These are phyloP conservation scores for Enteromius mattozi DNA, from an alignment of 2,797 vertebrate genomes.

Conservation along the genomic window DNA sequence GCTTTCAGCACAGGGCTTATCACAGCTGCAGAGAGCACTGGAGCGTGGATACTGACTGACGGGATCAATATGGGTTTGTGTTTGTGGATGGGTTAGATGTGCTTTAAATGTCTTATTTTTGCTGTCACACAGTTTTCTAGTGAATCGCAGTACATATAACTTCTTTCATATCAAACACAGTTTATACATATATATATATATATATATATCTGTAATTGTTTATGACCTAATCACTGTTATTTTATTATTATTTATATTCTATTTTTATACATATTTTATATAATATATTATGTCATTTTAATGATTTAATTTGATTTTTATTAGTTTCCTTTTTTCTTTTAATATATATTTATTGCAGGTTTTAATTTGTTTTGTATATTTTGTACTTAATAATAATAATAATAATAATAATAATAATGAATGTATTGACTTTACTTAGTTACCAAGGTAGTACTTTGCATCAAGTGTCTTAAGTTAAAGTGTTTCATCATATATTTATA, in stretches of 20 bases:
- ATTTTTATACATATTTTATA: neutral
- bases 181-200: neutral
- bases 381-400: neutral
- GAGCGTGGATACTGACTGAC: conserved; percentile 95
- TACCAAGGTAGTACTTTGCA: neutral
- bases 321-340: neutral
- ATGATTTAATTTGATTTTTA: neutral
- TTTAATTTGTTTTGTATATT: no score
- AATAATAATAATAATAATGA: no score
- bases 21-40: conserved; percentile 91
- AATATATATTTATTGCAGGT: no score
- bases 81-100: neutral
- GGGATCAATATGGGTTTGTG: conserved; percentile 89
- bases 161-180: neutral
- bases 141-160: neutral
- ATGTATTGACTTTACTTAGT: neutral
- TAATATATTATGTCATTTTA: neutral
- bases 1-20: conserved; percentile 91
- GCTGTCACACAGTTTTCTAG: neutral
- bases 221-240: neutral
- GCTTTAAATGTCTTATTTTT: neutral
- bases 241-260: neutral
- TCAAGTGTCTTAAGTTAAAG: neutral
- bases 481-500: neutral
- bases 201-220: neutral